Conservation (phyloP, 1,140 invertebrate genomes). For the Polypedilum vanderplanki region DNA sequence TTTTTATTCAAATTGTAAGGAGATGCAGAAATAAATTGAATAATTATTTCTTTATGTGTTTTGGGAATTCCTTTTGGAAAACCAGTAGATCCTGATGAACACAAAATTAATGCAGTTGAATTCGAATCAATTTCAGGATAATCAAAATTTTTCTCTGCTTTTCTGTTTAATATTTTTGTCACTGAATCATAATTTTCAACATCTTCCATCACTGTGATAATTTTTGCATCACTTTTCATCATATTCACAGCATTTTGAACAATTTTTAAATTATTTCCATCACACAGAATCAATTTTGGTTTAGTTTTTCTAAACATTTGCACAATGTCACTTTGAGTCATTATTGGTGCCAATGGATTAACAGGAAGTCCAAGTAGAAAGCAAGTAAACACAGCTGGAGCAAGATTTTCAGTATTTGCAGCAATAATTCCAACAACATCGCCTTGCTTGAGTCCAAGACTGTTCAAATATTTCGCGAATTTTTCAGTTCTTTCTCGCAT, state of each 20-base stretch:
- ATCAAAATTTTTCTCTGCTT: slow-evolving; percentile 34
- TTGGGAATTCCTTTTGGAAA: slow-evolving; percentile 69
- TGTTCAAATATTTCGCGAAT: slow-evolving; percentile 14
- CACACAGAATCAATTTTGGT: slow-evolving; percentile 41
- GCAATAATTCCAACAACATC: neutral
- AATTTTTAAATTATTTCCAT: slow-evolving; percentile 36
- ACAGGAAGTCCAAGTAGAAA: slow-evolving; percentile 41
- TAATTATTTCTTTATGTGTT: slow-evolving; percentile 48
- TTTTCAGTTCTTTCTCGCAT: slow-evolving; percentile 3
- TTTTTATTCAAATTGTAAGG: neutral
- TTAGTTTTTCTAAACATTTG: slow-evolving; percentile 40
- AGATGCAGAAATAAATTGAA: neutral
- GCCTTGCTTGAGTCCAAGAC: neutral
- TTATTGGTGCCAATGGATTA: slow-evolving; percentile 32
- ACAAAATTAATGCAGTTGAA: slow-evolving; percentile 43
- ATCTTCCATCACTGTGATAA: slow-evolving; percentile 39
- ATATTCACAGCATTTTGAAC: slow-evolving; percentile 36
- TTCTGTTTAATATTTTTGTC: slow-evolving; percentile 39
- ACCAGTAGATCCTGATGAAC: slow-evolving; percentile 68
- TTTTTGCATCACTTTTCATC: slow-evolving; percentile 35
- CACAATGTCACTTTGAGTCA: slow-evolving; percentile 35
- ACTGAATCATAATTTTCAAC: slow-evolving; percentile 36
- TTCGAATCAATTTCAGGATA: slow-evolving; percentile 35
- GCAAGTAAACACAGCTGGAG: slow-evolving; percentile 34
- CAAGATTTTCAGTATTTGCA: slow-evolving; percentile 17